Conservation (phyloP, 2,888 invertebrate species). For the Lathronympha strigana region DNA sequence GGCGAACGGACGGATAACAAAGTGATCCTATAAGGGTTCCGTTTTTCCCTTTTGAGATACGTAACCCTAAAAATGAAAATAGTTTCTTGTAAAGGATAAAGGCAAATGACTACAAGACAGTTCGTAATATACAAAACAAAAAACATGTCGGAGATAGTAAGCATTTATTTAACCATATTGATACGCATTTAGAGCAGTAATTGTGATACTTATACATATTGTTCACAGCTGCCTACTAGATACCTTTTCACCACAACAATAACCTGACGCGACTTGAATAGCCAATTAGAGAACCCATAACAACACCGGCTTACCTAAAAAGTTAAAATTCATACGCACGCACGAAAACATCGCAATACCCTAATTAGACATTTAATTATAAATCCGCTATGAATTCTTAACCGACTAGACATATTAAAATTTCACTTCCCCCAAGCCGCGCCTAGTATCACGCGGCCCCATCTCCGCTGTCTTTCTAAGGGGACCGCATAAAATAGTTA, state of each 20-base stretch:
- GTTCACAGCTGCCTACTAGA: too few species aligned
- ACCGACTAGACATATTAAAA: slow-evolving; percentile 80
- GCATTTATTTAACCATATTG: too few species aligned
- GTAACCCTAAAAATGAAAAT: too few species aligned
- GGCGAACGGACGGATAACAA: too few species aligned
- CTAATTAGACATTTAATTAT: slow-evolving; percentile 81
- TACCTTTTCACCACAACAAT: slow-evolving; percentile 14
- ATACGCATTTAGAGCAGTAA: too few species aligned
- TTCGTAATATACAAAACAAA: too few species aligned
- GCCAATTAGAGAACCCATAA: slow-evolving; percentile 38
- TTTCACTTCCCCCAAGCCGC: slow-evolving; percentile 77
- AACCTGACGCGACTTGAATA: slow-evolving; percentile 23
- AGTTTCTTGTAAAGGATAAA: too few species aligned
- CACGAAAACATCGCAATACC: slow-evolving; percentile 71
- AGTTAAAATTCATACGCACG: slow-evolving; percentile 65
- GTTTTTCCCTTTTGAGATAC: too few species aligned
- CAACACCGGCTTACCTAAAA: slow-evolving; percentile 40
- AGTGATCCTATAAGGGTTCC: too few species aligned
- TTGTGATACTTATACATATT: too few species aligned
- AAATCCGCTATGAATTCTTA: slow-evolving; percentile 82
- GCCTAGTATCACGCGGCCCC: slow-evolving; percentile 75
- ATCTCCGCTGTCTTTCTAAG: slow-evolving; percentile 83
- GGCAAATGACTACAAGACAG: too few species aligned
- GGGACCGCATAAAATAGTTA: slow-evolving; percentile 84
- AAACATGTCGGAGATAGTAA: too few species aligned